Evolutionary conservation across 2,888 invertebrate genomes (phyloP).

Genomic region (Drymonia ruficornis): DNA sequence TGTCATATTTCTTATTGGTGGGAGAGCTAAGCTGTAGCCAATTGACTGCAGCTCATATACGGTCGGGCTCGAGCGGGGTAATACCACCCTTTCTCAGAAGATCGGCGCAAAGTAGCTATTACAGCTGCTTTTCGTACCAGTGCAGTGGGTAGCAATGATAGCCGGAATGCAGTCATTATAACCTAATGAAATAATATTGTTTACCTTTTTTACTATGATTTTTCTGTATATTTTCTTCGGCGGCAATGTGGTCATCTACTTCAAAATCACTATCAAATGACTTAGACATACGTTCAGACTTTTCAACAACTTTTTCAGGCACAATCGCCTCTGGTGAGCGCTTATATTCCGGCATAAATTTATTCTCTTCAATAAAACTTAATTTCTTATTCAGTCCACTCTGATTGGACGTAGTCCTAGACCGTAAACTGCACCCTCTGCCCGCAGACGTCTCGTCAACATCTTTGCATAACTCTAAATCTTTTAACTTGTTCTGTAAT

Average conservation of each 20-base stretch:
- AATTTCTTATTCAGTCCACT: background rate
- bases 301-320: background rate
- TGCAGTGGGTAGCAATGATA: too few relatives aligned
- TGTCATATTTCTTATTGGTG: too few relatives aligned
- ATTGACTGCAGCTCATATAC: too few relatives aligned
- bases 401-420: background rate
- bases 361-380: background rate
- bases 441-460: slow-evolving; percentile 56
- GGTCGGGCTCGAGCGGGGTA: too few relatives aligned
- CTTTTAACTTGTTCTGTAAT: slow-evolving; percentile 50
- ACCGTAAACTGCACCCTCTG: slow-evolving; percentile 32
- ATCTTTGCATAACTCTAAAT: slow-evolving; percentile 59
- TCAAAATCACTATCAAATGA: background rate
- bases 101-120: too few relatives aligned
- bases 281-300: background rate
- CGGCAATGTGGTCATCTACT: background rate
- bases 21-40: too few relatives aligned
- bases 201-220: background rate
- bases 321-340: background rate
- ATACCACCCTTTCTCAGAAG: too few relatives aligned
- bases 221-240: background rate
- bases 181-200: background rate
- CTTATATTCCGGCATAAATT: background rate
- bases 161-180: too few relatives aligned
- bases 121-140: too few relatives aligned